Base-by-base conservation (phyloP, 2,113 vertebrate species). In the Pampusana beccarii region DNA sequence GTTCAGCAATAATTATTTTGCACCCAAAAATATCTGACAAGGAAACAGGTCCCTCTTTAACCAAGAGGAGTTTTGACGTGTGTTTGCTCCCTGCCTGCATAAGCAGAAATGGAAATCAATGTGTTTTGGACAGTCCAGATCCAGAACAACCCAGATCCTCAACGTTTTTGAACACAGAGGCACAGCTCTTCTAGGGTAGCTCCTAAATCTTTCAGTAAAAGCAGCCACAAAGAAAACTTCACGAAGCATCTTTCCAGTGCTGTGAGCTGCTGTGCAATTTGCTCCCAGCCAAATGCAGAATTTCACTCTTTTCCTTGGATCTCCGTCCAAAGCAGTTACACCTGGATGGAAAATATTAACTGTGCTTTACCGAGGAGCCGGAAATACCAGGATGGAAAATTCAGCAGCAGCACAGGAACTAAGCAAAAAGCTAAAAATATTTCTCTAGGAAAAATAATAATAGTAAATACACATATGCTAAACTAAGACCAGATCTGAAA, bases 331-430 rank as follows among this genome's bases (percentile, higher is more conserved):
- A 75, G 56, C 34, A 79, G 82, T n/a, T 53, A 84, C 85, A 96
- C 96, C 95, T 97, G 94, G 74, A 66, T 90, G 93, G 95, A 95
- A 96, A 96, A 93, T 67, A 96, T 62, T 34, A 83, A 70, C 84
- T 33, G 4, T 36, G 69, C 71, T 82, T 72, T 70, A 83, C 67
- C 92, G 34, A 94, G 86, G 74, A 91, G 93, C n/a, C 0, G 0
- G 92, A 92, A 94, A 93, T 62, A 67, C 40, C 70, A 67, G 0
- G 9, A 48, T 81, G 90, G 96, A 94, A 94, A 95, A 28, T 56
- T 57, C 42, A 80, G 75, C 70, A 79, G 83, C 60, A 90, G 90
- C 78, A 78, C 40, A 73, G 51, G 82, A 87, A 95, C 44, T 60
- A 31, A 81, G 88, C 26, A 80, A 64, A 91, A 86, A 75, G 70